A percentile compares a stretch with the other conserved stretches of the same genome.
Evolutionary conservation across 2,888 invertebrate species (phyloP).

Genomic region (Agrochola lota): DNA sequence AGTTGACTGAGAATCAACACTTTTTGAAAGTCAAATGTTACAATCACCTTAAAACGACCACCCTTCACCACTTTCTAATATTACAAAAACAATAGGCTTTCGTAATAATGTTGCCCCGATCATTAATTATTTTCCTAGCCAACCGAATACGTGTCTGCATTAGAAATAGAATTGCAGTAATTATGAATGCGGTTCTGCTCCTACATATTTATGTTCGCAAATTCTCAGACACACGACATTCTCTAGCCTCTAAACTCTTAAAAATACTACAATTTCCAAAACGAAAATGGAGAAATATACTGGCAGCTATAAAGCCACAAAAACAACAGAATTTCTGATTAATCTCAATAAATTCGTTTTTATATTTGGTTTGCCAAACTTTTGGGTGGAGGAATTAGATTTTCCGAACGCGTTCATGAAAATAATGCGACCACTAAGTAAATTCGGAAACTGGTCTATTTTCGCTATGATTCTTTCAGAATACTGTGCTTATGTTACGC

Average conservation of each 20-base stretch:
- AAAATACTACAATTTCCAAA: neutral
- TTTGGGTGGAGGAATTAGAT: conserved; percentile 63
- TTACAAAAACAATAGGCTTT: neutral
- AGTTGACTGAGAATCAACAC: neutral
- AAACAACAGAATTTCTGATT: conserved; percentile 54
- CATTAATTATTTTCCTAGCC: neutral
- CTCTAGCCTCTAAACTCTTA: neutral
- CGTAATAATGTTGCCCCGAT: neutral
- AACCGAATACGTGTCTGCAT: conserved; percentile 36
- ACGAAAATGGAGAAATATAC: conserved; percentile 39
- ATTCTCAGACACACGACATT: conserved; percentile 14
- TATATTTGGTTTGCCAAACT: conserved; percentile 62
- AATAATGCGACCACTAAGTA: conserved; percentile 36
- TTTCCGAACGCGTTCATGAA: conserved; percentile 48
- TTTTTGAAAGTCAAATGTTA: neutral
- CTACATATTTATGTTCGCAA: neutral
- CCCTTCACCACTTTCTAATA: neutral
- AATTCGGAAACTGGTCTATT: conserved; percentile 34
- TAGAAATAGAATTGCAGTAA: neutral
- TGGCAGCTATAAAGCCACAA: conserved; percentile 29
- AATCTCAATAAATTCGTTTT: conserved; percentile 48
- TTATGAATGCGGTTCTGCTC: conserved; percentile 1
- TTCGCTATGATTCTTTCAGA: conserved; percentile 30
- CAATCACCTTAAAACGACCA: neutral
- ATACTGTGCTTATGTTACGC: conserved; percentile 60